A percentile compares a stretch with the other conserved stretches of the same genome.
Evolutionary conservation across 2,888 invertebrate genomes (phyloP).

Genomic region (Malthinus seriepunctatus): DNA sequence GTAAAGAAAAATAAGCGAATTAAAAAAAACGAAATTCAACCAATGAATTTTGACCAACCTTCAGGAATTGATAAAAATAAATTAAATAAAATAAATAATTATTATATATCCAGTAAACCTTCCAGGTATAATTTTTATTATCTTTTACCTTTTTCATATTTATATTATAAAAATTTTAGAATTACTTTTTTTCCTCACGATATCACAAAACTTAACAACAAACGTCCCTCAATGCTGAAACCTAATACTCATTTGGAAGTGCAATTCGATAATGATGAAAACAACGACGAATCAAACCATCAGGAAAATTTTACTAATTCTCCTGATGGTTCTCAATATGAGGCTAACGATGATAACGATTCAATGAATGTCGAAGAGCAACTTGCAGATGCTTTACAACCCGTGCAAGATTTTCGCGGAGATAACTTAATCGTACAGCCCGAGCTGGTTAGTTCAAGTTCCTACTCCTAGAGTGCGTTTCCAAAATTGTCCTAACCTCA

Average conservation of each 20-base stretch:
- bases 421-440: constrained; percentile 70
- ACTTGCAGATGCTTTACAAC: constrained; percentile 48
- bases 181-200: constrained; percentile 11
- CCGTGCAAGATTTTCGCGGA: constrained; percentile 50
- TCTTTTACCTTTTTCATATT: neutral
- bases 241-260: neutral
- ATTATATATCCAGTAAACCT: too few relatives aligned
- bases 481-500: too few relatives aligned
- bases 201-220: neutral
- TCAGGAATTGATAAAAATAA: neutral
- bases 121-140: neutral
- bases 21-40: neutral
- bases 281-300: constrained; percentile 55
- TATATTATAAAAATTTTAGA: constrained; percentile 13
- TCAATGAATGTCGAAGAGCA: constrained; percentile 13
- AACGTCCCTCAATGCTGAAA: constrained; percentile 16
- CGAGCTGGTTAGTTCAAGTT: constrained; percentile 59
- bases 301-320: constrained; percentile 61
- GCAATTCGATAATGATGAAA: constrained; percentile 39
- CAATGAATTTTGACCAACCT: neutral
- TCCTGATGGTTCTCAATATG: constrained; percentile 53
- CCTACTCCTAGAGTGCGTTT: too few relatives aligned
- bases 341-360: constrained; percentile 27
- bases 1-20: neutral
- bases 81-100: neutral